A percentile compares a stretch with the other conserved stretches of the same genome.
These are phyloP conservation scores for Holacanthus passer DNA, from an alignment of 2,113 vertebrate species.

Conservation along the genomic window DNA sequence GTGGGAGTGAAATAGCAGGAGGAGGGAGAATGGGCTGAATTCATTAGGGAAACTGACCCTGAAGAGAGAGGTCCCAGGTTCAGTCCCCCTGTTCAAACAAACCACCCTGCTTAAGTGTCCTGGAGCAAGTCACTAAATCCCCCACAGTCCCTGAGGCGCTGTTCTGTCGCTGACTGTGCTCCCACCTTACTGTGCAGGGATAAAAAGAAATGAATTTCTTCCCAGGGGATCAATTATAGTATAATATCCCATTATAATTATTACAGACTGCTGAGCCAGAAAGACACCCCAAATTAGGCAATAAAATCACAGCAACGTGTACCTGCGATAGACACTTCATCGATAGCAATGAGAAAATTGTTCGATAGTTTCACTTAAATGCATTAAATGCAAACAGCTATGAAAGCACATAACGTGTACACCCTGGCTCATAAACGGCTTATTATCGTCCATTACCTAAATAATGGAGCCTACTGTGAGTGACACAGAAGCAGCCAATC, in stretches of 20 bases:
- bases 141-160: constrained; percentile 34
- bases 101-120: constrained; percentile 48
- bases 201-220: constrained; percentile 51
- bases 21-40: background rate
- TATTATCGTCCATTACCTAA: no score
- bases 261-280: constrained; percentile 53
- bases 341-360: no score
- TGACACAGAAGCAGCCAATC: no score
- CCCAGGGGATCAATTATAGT: constrained; percentile 60
- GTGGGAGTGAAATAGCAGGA: background rate
- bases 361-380: no score
- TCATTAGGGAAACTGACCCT: constrained; percentile 52
- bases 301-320: no score
- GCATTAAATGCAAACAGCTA: no score
- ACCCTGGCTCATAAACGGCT: no score
- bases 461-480: no score
- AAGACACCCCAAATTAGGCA: constrained; percentile 31
- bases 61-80: constrained; percentile 34
- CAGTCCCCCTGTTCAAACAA: constrained; percentile 26
- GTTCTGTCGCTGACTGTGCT: constrained; percentile 45
- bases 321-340: no score
- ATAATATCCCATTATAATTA: constrained; percentile 61
- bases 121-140: constrained; percentile 54
- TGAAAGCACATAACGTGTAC: no score
- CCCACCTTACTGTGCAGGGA: constrained; percentile 43